Evolutionary conservation across 2,888 invertebrate species (phyloP).

Genomic region (Thecophora atra): DNA sequence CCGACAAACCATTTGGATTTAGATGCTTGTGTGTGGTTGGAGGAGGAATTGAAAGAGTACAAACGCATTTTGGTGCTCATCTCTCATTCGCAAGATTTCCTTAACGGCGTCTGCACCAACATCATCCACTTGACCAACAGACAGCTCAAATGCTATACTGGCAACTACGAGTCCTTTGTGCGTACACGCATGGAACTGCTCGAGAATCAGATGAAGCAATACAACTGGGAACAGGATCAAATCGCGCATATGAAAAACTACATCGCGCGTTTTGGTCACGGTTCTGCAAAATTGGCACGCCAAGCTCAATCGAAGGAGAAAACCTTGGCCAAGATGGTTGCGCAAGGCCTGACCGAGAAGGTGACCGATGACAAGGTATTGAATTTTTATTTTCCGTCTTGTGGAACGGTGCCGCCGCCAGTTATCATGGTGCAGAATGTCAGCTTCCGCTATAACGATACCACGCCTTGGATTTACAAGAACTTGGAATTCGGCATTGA

Average conservation of each 20-base stretch:
- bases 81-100: slow-evolving; percentile 99
- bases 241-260: slow-evolving; percentile 99
- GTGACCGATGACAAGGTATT: slow-evolving; percentile 90
- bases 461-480: slow-evolving; percentile 91
- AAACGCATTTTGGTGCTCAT: slow-evolving; percentile 96
- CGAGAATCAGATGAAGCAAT: slow-evolving; percentile 99
- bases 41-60: slow-evolving; percentile 96
- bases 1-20: slow-evolving; percentile 99
- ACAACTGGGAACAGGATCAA: slow-evolving; percentile 99
- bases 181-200: slow-evolving; percentile 92
- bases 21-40: slow-evolving; percentile 99
- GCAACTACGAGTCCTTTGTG: slow-evolving; percentile 96
- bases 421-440: slow-evolving; percentile 99
- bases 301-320: slow-evolving; percentile 99
- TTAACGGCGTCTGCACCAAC: slow-evolving; percentile 97
- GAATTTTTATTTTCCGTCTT: slow-evolving; percentile 94
- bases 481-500: slow-evolving; percentile 99
- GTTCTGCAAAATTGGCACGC: slow-evolving; percentile 96
- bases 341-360: slow-evolving; percentile 95
- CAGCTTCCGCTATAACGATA: slow-evolving; percentile 90
- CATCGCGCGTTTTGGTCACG: slow-evolving; percentile 99
- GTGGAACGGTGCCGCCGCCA: slow-evolving; percentile 97
- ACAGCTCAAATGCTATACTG: slow-evolving; percentile 93
- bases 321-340: slow-evolving; percentile 99
- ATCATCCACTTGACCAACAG: slow-evolving; percentile 95